Evolutionary conservation across 2,797 vertebrate species (phyloP).

Genomic region (Mormyrus proboscirostris): DNA sequence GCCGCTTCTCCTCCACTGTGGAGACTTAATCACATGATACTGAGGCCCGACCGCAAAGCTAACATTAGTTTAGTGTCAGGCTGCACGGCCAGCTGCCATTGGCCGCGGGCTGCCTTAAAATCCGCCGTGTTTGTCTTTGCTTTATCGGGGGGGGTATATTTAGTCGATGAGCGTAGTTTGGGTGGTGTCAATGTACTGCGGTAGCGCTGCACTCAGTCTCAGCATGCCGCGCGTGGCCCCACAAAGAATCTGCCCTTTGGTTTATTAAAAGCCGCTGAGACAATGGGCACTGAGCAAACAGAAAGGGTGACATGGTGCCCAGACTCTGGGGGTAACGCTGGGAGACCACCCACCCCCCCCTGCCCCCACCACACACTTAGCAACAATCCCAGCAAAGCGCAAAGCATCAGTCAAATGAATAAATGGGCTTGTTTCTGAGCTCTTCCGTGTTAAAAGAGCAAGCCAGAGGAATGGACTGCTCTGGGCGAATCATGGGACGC

Average conservation of each 20-base stretch:
- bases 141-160: constrained; percentile 67
- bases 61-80: constrained; percentile 54
- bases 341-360: neutral
- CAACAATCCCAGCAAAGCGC: neutral
- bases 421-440: neutral
- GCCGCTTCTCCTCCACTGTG: neutral
- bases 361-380: neutral
- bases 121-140: constrained; percentile 73
- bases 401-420: neutral
- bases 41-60: constrained; percentile 55
- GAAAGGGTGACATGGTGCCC: constrained; percentile 38
- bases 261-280: constrained; percentile 77
- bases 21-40: constrained; percentile 12
- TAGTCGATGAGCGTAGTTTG: constrained; percentile 68
- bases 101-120: constrained; percentile 61
- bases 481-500: neutral
- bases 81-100: constrained; percentile 55
- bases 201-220: constrained; percentile 50
- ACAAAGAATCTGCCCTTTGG: constrained; percentile 75
- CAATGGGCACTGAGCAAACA: constrained; percentile 55
- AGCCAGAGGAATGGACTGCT: neutral
- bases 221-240: constrained; percentile 51
- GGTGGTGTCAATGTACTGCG: constrained; percentile 54
- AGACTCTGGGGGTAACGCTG: neutral
- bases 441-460: neutral